Base-by-base conservation (phyloP, 1,140 invertebrate genomes). In the Hyposmocoma kahamanoa region DNA sequence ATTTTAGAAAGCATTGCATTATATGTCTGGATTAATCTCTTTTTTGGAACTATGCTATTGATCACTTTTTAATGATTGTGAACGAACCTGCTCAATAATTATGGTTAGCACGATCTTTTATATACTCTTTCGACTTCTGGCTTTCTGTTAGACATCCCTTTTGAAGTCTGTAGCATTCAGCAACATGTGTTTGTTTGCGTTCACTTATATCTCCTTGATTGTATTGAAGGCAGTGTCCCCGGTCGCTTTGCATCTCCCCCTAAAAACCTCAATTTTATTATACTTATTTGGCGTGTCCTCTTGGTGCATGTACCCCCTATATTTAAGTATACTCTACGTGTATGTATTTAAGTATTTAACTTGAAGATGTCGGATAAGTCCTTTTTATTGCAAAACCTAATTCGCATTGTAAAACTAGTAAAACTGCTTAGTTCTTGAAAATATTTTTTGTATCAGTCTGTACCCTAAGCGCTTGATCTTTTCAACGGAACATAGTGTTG, bases 221-320 rank as follows among this genome's bases (percentile, higher is more conserved):
- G 69, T 76, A 80, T 76, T 81, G 79, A 83, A 83, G 79, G 79
- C 79, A 85, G 82, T 83, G 82, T 83, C 82, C 79, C 79, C 79
- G 78, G 79, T 80, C 72, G 82, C 82, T 85, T 85, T 83, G 82
- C 82, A 85, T 84, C 79, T 67, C 68, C 75, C 82, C 79, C 62
- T 41, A 56, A 75, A 52, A 67, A 74, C 66, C 71, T 83, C 57
- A 71, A 36, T 41, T n/a, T 48, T 54, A 46, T 53, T 72, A 78
- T 74, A 75, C 73, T n/a, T n/a, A n/a, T n/a, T 82, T 85, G 82
- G 82, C 82, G 82, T 85, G 82, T 82, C 82, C 68, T 85, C 82
- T 85, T 85, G 82, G 82, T 79, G 82, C 82, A 85, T 85, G 82
- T 56, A 62, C 65, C 70, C 77, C 70, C 55, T 66, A 62, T 56